Evolutionary conservation across 2,113 vertebrate genomes (phyloP), one percentile per base, ranked within the genome.

Genomic region (Oncorhynchus keta): DNA sequence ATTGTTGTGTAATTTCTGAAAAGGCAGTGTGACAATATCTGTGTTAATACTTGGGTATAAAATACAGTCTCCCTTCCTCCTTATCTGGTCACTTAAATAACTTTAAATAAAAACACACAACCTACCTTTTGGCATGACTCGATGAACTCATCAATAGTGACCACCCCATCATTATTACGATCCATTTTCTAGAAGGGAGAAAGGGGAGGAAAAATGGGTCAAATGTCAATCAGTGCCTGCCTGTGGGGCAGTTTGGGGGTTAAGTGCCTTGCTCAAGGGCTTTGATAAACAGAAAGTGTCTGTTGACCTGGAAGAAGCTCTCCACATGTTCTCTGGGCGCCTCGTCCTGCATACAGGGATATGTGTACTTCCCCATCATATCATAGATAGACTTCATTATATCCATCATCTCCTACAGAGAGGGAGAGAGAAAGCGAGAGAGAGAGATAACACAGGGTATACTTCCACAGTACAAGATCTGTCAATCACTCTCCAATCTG

Each of bases 301-400:
- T 70, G 30, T 39, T 91, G 72, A 99, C 98, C 97, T 98, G 96
- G 88, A 99, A 99, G 87, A 99, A 99, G 84, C 81, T 97, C 87
- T 99, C 98, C 76, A 99, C 96, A 0, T 99, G 97, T 65, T 99
- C 97, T 85, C 93, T 93, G 0, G 97, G 96, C 0, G 97, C 95
- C 28, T 99, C 97, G 16, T 98, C 97, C 79, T 95, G 89, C 94
- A 99, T 96, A 62, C 92, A 93, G 0, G 98, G 98, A 83, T 97
- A 97, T 0, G 98, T 99, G 35, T 96, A 97, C 80, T 99, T 99
- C 82, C 98, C 98, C 98, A 99, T 99, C 98, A 99, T 98, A 90
- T 99, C 97, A 0, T 99, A 99, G 91, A 99, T 99, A 77, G 97
- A 97, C 86, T 93, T 98, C 97, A 99, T 98, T 89, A 99, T 99